Evolutionary conservation across 2,888 invertebrate species (phyloP).

Genomic region (Spatulosminthurus flaviceps): DNA sequence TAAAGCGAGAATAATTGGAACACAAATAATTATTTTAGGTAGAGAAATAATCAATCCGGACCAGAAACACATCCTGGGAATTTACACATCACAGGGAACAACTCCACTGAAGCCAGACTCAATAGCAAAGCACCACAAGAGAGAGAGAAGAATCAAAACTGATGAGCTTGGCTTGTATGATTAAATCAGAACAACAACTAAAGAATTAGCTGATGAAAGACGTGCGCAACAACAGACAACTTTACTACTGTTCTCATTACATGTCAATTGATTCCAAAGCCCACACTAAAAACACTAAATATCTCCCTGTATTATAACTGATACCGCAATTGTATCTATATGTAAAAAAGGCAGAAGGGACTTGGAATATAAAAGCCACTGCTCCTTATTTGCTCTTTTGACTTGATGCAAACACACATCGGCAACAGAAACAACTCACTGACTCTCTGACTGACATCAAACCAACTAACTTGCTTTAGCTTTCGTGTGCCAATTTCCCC

Average conservation of each 20-base stretch:
- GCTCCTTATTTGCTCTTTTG: slow-evolving; percentile 2
- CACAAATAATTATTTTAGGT: not conserved
- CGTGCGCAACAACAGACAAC: not conserved
- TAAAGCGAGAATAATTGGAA: not conserved
- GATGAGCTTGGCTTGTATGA: slow-evolving; percentile 15
- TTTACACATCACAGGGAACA: not conserved
- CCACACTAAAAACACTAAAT: slow-evolving; percentile 33
- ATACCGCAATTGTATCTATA: not conserved
- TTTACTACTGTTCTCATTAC: slow-evolving; percentile 31
- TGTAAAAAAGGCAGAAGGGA: not conserved
- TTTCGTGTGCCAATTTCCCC: slow-evolving; percentile 44
- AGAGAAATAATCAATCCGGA: not conserved
- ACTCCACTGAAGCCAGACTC: no score
- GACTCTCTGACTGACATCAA: slow-evolving; percentile 36
- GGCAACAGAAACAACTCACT: slow-evolving; percentile 10
- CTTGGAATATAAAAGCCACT: not conserved
- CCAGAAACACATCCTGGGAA: not conserved
- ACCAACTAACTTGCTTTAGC: slow-evolving; percentile 37
- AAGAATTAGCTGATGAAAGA: slow-evolving; percentile 23
- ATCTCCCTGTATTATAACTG: not conserved
- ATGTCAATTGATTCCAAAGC: slow-evolving; percentile 40
- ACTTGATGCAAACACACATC: slow-evolving; percentile 20
- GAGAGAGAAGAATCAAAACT: not conserved
- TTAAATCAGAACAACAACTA: slow-evolving; percentile 35
- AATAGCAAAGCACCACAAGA: not conserved